Evolutionary conservation across 2,888 invertebrate genomes (phyloP).

Genomic region (Lasioglossum oenotherae): DNA sequence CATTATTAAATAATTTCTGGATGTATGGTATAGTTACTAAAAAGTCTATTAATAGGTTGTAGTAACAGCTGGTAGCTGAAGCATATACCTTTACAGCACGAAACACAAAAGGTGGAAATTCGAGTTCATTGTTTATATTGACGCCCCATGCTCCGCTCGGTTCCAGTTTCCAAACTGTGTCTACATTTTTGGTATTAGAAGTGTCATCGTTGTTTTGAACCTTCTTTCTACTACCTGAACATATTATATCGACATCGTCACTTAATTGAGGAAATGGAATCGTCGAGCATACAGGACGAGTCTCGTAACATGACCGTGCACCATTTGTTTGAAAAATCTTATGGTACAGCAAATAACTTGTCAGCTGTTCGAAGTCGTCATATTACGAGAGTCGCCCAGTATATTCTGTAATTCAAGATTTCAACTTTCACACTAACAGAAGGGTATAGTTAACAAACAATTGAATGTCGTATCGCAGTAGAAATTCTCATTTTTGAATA

Average conservation of each 20-base stretch:
- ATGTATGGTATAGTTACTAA: not conserved
- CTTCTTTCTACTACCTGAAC: conserved; percentile 82
- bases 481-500: not conserved
- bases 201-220: conserved; percentile 72
- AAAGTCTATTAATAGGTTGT: conserved; percentile 29
- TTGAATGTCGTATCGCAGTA: not conserved
- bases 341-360: no score
- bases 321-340: no score
- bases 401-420: not conserved
- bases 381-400: not conserved
- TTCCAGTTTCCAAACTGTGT: conserved; percentile 79
- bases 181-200: conserved; percentile 74
- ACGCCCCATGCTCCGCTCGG: conserved; percentile 78
- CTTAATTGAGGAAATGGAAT: conserved; percentile 46
- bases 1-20: not conserved
- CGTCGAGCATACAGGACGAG: not conserved
- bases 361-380: not conserved
- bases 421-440: not conserved
- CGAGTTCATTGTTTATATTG: conserved; percentile 78
- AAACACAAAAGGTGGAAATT: conserved; percentile 83
- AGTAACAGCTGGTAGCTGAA: conserved; percentile 51
- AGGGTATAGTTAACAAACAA: not conserved
- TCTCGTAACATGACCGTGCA: not conserved
- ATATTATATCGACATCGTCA: conserved; percentile 72
- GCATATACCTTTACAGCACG: conserved; percentile 82